Evolutionary conservation across 2,113 vertebrate species (phyloP), one percentile per base, ranked within the genome.

Genomic region (Hyaena hyaena): DNA sequence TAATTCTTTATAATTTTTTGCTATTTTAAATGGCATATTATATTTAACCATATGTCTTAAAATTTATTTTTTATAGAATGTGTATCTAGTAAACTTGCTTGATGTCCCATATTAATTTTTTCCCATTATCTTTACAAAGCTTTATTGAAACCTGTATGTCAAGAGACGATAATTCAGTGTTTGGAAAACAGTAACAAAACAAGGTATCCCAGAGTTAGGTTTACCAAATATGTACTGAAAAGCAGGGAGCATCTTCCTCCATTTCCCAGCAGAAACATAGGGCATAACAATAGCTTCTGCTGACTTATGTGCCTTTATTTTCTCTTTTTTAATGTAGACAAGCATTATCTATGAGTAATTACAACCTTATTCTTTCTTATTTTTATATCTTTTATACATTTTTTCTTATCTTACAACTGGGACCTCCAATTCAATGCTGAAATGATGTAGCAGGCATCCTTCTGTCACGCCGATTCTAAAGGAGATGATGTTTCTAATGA

Each of bases 101-200:
- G 19, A 43, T n/a, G 74, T 39, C 14, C 10, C 23, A 39, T 66
- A 77, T 31, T 48, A 77, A 45, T 28, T 76, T 76, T 74, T 77
- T 21, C 39, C n/a, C 23, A 3, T 89, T 83, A 92, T 96, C 92
- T 96, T 95, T 80, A 98, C 98, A 98, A 98, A 92, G 74, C 71
- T 99, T 99, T 99, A 99, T 98, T 99, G 89, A 92, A 98, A 98
- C 76, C 65, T 95, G 28, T 97, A 96, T 55, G 81, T 95, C 88
- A 92, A 88, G 96, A 93, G 97, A 97, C 93, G 98, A 95, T 89
- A 96, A 95, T 91, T 98, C 94, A 65, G 0, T 97, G 93, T 94
- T 87, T 96, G 94, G 94, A 95, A 97, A 97, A 98, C 35, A 96
- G 66, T 96, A 97, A 98, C 92, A 96, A 93, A 98, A 73, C 83